A percentile compares a stretch with the other conserved stretches of the same genome.
phyloP scores from a whole-genome alignment of 2,797 vertebrate species.

The Spea hammondii region DNA sequence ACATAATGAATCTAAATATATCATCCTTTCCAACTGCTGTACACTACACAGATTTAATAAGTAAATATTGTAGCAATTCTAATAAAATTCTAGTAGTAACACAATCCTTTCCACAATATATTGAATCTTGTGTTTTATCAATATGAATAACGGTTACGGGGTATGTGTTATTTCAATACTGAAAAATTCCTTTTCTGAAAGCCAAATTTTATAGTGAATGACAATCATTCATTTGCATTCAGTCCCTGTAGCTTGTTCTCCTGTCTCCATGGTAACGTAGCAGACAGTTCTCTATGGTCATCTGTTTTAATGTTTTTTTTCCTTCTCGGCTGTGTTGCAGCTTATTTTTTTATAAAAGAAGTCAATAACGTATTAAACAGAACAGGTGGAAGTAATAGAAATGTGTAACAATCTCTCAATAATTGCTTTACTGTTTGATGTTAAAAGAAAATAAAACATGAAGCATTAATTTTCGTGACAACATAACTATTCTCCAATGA shows the following conservation, averaged over 20 bases:
- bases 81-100: too few species aligned
- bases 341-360: conserved; percentile 14
- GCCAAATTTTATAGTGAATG: conserved; percentile 17
- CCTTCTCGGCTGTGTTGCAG: conserved; percentile 6
- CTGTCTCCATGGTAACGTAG: conserved; percentile 40
- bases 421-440: neutral
- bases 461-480: neutral
- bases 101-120: too few species aligned
- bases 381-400: neutral
- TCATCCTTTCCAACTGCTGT: too few species aligned
- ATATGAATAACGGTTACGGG: too few species aligned
- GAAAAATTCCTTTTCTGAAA: neutral
- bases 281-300: conserved; percentile 9
- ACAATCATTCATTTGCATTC: conserved; percentile 39
- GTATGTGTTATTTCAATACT: neutral
- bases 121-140: too few species aligned
- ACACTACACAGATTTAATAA: too few species aligned
- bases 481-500: neutral
- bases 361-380: conserved; percentile 1
- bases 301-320: conserved; percentile 9
- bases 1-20: too few species aligned
- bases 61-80: too few species aligned
- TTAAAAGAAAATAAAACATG: neutral
- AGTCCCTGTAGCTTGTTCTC: conserved; percentile 19
- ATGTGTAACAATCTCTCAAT: neutral